Evolutionary conservation across 2,113 vertebrate genomes (phyloP), one percentile per base, ranked within the genome.

Genomic region (Myiozetetes cayanensis): DNA sequence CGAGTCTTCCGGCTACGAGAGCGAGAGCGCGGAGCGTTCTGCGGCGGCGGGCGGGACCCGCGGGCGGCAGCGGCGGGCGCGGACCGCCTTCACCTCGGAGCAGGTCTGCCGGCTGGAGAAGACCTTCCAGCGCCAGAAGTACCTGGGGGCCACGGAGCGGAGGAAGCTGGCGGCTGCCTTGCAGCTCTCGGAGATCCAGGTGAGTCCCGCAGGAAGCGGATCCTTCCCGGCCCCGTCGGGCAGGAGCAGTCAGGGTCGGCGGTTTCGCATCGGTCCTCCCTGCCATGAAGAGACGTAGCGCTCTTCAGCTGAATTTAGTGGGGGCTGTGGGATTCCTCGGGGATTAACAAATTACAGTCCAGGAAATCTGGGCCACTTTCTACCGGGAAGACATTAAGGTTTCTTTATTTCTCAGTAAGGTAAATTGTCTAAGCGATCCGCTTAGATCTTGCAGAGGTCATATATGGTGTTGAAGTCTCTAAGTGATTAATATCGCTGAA

Each of bases 101-200:
- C 98, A 99, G 96, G 97, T 99, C 74, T 90, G 90, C 87, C 98
- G 95, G 3, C 95, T 99, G 89, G 98, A 99, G 56, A 98, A 98
- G 44, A 98, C 98, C 71, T 99, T 99, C 96, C 96, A 73, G 92
- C 97, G 97, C 20, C 97, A 98, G 55, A 98, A 97, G 75, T 99
- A 99, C 88, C 91, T 98, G 93, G 98, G 98, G 2, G 96, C 97
- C 3, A 96, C 96, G 6, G 98, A 99, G 88, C 94, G 98, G n/a
- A 92, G 96, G 46, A 98, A 97, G 93, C 97, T 98, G 3, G 98
- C 98, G 2, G 78, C 96, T 44, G 97, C 97, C 19, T 94, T 99
- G 46, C 96, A 75, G 15, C 98, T 99, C 63, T 98, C 98, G 4
- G 98, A 98, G 86, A 97, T 97, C 14, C 98, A 99, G 98, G 98